Percentiles rank a stretch among this genome's conserved stretches.
These are phyloP conservation scores for Strix aluco DNA, from an alignment of 2,113 vertebrate genomes.

Conservation along the genomic window DNA sequence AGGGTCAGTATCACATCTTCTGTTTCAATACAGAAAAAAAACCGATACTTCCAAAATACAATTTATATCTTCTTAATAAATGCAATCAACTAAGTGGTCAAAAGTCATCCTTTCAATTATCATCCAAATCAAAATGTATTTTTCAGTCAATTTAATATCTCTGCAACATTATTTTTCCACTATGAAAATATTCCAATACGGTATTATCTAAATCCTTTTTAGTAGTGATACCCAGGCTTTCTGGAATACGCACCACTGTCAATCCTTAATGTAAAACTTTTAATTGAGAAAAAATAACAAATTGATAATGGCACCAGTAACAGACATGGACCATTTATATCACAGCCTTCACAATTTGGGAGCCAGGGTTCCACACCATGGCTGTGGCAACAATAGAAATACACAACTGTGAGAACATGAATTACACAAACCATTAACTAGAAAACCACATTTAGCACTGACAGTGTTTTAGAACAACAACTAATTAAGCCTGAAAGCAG, in stretches of 20 bases:
- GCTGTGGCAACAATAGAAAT: not conserved
- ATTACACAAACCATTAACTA: slow-evolving; percentile 8
- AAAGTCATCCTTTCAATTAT: not conserved
- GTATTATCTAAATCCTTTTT: not conserved
- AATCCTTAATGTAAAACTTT: not conserved
- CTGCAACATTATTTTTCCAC: not conserved
- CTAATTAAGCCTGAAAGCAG: slow-evolving; percentile 35
- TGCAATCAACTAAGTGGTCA: slow-evolving; percentile 15
- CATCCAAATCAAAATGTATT: not conserved
- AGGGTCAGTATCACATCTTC: slow-evolving; percentile 55
- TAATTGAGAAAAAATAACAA: not conserved
- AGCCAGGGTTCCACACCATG: not conserved
- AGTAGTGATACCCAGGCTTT: not conserved
- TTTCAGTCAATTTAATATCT: not conserved
- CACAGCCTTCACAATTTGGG: not conserved
- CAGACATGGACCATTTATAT: not conserved
- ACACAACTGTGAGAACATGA: not conserved
- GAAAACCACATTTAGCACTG: not conserved
- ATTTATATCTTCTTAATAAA: not conserved
- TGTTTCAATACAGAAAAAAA: not conserved
- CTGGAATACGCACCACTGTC: not conserved
- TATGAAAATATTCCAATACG: not conserved
- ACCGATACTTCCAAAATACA: not conserved
- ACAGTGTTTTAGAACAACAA: not conserved
- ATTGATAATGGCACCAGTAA: not conserved